Evolutionary conservation across 2,113 vertebrate species (phyloP).

Genomic region (Aix galericulata): DNA sequence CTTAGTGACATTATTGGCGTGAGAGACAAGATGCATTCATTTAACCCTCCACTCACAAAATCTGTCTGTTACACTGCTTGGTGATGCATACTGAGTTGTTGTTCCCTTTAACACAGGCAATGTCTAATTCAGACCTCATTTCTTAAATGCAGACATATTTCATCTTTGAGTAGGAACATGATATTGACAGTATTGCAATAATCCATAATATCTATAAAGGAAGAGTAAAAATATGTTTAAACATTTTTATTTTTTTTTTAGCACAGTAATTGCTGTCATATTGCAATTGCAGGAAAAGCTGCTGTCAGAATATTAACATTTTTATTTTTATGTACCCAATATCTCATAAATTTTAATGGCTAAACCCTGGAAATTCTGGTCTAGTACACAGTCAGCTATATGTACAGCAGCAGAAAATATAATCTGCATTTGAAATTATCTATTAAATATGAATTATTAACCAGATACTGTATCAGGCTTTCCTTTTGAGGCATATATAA

Average conservation of each 20-base stretch:
- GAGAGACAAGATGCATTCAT: neutral
- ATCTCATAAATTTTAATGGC: neutral
- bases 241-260: neutral
- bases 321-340: neutral
- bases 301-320: neutral
- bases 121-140: neutral
- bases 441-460: neutral
- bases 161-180: rapidly evolving
- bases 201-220: neutral
- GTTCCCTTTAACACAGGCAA: neutral
- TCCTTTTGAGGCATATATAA: neutral
- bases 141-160: neutral
- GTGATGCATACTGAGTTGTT: neutral
- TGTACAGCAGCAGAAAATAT: neutral
- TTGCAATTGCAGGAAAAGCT: neutral
- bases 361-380: neutral
- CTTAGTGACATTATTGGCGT: neutral
- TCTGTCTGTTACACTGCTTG: neutral
- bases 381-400: neutral
- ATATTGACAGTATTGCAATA: neutral
- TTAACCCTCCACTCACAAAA: neutral
- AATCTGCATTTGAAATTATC: neutral
- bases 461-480: neutral
- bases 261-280: neutral
- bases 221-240: neutral